These are phyloP conservation scores for Oscheius myriophilus DNA, from an alignment of 2,888 invertebrate genomes.

Conservation along the genomic window DNA sequence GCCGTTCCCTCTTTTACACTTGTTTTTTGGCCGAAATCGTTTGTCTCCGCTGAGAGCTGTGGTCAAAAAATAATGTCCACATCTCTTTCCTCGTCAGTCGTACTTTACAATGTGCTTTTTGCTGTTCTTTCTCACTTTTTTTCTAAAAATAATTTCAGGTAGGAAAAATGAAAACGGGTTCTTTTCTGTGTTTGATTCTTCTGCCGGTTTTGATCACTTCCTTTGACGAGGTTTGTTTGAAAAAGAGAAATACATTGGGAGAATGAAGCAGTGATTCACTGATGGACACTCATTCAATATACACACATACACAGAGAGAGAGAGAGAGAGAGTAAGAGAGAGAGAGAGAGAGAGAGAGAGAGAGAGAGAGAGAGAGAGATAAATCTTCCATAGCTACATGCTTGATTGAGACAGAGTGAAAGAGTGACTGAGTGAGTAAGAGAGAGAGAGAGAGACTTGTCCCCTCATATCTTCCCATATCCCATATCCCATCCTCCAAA, in stretches of 20 bases:
- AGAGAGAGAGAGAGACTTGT: too few relatives aligned
- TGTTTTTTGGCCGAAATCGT: conserved; percentile 24
- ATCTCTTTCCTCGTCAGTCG: background rate
- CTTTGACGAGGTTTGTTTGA: conserved; percentile 17
- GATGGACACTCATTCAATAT: conserved; percentile 3
- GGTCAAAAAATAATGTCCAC: background rate
- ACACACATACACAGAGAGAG: too few relatives aligned
- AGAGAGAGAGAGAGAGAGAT: too few relatives aligned
- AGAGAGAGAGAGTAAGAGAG: conserved; percentile 1
- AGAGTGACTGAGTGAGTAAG: too few relatives aligned
- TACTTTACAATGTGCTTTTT: background rate
- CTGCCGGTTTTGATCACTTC: background rate
- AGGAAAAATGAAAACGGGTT: background rate
- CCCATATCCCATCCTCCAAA: too few relatives aligned
- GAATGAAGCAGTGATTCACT: conserved; percentile 1
- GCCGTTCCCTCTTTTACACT: conserved; percentile 13
- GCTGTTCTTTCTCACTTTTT: background rate
- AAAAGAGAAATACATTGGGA: background rate
- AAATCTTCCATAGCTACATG: too few relatives aligned
- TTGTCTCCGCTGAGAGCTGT: conserved; percentile 6
- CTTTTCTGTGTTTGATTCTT: conserved; percentile 3
- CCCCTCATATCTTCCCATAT: too few relatives aligned
- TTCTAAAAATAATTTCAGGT: background rate
- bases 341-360: too few relatives aligned
- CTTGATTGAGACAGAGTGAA: too few relatives aligned